Percentiles rank a stretch among this genome's conserved stretches.
Evolutionary conservation across 2,888 invertebrate species (phyloP).

Genomic region (Tetragnatha montana): DNA sequence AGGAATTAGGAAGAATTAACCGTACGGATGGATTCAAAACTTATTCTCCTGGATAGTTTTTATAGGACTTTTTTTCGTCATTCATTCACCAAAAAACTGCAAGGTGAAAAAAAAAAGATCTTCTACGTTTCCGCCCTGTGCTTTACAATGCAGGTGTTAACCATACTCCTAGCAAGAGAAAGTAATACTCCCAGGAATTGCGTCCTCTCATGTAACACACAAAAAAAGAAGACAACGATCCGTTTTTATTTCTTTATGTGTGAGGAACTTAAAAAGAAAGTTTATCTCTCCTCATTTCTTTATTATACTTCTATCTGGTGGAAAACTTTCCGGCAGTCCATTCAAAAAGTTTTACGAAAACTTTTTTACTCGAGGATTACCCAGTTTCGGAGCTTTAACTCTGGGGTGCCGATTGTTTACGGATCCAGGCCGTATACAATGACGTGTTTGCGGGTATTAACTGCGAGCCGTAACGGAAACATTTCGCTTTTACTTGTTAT

Average conservation of each 20-base stretch:
- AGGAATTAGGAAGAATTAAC: slow-evolving; percentile 40
- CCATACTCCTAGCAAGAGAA: slow-evolving; percentile 3
- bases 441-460: background rate
- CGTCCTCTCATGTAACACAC: background rate
- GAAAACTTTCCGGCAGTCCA: background rate
- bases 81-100: background rate
- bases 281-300: slow-evolving; percentile 11
- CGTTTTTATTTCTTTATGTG: background rate
- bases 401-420: background rate
- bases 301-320: slow-evolving; percentile 5
- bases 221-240: background rate
- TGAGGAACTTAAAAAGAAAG: background rate
- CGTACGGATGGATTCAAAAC: slow-evolving; percentile 2
- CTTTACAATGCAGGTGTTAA: slow-evolving; percentile 42
- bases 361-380: background rate
- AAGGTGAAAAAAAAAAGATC: slow-evolving; percentile 7
- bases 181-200: background rate
- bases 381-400: background rate
- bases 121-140: slow-evolving; percentile 27
- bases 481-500: background rate
- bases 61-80: slow-evolving; percentile 17
- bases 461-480: background rate
- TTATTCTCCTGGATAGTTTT: slow-evolving; percentile 22
- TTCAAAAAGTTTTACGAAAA: background rate
- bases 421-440: background rate